A percentile compares a stretch with the other conserved stretches of the same genome.
Conservation (phyloP, 2,888 invertebrate genomes). For the Lysandra coridon region DNA sequence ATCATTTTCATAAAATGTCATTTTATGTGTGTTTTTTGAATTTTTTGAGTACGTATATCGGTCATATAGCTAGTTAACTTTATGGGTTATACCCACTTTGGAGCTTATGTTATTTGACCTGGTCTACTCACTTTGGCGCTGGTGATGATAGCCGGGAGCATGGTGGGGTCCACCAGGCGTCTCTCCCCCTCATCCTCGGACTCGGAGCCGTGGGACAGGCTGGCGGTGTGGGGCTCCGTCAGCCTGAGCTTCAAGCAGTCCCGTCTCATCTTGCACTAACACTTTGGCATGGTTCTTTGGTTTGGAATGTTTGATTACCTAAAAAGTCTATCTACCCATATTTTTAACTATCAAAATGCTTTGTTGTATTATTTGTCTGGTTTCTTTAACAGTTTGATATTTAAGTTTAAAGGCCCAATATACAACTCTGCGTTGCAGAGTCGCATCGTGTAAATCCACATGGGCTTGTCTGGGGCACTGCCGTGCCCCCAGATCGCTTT, state of each 20-base stretch:
- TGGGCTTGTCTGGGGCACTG: too few species aligned
- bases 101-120: background rate
- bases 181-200: slow-evolving; percentile 70
- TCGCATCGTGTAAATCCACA: too few species aligned
- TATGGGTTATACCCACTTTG: too few species aligned
- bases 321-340: background rate
- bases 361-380: background rate
- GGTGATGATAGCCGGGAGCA: slow-evolving; percentile 55
- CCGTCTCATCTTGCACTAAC: slow-evolving; percentile 58
- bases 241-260: slow-evolving; percentile 72
- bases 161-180: slow-evolving; percentile 52
- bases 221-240: slow-evolving; percentile 68
- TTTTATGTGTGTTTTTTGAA: too few species aligned
- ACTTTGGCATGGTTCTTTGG: slow-evolving; percentile 45
- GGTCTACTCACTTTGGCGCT: slow-evolving; percentile 56
- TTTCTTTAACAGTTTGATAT: background rate
- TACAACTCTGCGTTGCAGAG: too few species aligned
- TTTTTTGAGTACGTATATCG: too few species aligned
- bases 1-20: too few species aligned
- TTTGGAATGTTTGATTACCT: slow-evolving; percentile 29
- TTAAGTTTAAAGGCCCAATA: too few species aligned
- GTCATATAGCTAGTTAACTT: too few species aligned
- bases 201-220: slow-evolving; percentile 65
- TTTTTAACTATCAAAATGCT: background rate
- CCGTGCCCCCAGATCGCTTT: too few species aligned